Conservation (phyloP, 1,140 invertebrate genomes). For the Bombus polaris region DNA sequence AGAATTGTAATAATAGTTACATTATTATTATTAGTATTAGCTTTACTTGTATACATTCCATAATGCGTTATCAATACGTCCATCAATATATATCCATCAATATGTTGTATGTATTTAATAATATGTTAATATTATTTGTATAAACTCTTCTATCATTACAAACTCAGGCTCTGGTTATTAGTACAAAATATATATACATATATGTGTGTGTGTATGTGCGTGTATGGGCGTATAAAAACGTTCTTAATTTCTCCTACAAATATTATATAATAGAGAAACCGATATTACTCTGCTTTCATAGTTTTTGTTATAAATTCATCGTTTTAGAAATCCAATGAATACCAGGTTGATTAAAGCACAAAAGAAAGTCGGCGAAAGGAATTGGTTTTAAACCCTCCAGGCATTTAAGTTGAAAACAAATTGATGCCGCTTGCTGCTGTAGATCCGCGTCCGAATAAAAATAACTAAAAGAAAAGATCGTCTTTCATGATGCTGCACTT, state of each 20-base stretch:
- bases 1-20: too few relatives aligned
- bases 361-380: neutral
- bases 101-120: neutral
- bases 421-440: conserved; percentile 1
- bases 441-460: conserved; percentile 33
- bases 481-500: conserved; percentile 33
- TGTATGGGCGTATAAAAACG: neutral
- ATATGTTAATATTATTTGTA: neutral
- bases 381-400: neutral
- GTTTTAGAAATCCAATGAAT: conserved; percentile 6
- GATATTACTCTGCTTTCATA: neutral
- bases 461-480: neutral
- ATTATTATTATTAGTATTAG: too few relatives aligned
- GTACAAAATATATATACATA: too few relatives aligned
- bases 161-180: neutral
- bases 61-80: too few relatives aligned
- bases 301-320: neutral
- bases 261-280: too few relatives aligned
- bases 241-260: neutral
- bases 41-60: too few relatives aligned
- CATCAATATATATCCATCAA: too few relatives aligned
- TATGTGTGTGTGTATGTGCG: too few relatives aligned
- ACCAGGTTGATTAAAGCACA: neutral
- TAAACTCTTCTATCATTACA: neutral
- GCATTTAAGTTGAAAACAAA: conserved; percentile 34